Conservation (phyloP, 2,888 invertebrate genomes). For the Sminthurinus aureus region DNA sequence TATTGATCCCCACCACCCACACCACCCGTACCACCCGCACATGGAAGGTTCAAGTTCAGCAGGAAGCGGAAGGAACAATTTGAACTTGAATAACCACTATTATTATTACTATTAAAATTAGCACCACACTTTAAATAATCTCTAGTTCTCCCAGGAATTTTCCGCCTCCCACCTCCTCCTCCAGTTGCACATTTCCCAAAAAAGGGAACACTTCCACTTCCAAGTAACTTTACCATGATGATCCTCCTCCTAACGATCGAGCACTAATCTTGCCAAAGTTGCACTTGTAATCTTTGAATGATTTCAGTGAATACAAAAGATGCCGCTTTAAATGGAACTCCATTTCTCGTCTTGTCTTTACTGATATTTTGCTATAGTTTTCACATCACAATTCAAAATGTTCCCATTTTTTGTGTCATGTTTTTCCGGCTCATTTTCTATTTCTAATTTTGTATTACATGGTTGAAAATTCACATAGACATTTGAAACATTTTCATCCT, state of each 20-base stretch:
- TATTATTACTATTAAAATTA: background rate
- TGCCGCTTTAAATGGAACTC: no score
- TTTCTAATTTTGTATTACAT: no score
- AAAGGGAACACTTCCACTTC: background rate
- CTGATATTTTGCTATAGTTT: no score
- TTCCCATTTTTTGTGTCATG: no score
- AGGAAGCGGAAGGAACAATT: background rate
- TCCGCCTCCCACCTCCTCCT: constrained; percentile 9
- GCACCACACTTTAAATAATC: constrained; percentile 6
- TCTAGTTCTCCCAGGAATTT: background rate
- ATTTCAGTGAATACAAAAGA: no score
- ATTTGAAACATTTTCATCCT: no score
- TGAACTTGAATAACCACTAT: background rate
- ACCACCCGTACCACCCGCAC: background rate
- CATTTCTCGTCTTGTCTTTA: no score
- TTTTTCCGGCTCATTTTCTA: no score
- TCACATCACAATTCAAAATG: no score
- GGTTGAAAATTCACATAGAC: no score
- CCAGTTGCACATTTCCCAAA: background rate
- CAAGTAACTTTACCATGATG: constrained; percentile 9
- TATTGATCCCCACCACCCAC: background rate
- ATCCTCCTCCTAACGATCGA: background rate
- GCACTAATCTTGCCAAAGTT: no score
- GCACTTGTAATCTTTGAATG: no score
- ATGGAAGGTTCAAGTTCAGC: background rate